phyloP scores from a whole-genome alignment of 2,113 vertebrate species.

The Coptodon bakossiorum region DNA sequence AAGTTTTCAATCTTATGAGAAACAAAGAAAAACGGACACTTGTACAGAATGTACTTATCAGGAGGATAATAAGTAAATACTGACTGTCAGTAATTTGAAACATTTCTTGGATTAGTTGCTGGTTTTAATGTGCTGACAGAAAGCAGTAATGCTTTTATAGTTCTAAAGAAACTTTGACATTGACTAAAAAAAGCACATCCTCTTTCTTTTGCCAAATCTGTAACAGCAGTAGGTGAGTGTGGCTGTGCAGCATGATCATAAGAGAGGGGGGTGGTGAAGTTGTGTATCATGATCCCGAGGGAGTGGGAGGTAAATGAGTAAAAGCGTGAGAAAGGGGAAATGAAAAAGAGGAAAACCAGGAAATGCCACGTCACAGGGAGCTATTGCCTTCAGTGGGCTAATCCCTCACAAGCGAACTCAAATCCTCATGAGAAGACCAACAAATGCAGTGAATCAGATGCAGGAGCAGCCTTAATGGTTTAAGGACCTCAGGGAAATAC shows the following conservation, averaged over 20 bases:
- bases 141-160: neutral
- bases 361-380: conserved; percentile 22
- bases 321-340: conserved; percentile 50
- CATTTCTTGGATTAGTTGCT: neutral
- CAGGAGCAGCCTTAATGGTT: neutral
- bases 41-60: neutral
- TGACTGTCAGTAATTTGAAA: neutral
- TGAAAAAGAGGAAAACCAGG: conserved; percentile 9
- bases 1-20: neutral
- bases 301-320: neutral
- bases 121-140: neutral
- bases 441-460: neutral
- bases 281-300: neutral
- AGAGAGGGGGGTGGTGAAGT: neutral
- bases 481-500: neutral
- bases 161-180: neutral
- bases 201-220: neutral
- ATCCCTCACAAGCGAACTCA: neutral
- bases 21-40: neutral
- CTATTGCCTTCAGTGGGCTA: neutral
- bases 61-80: neutral
- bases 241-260: neutral
- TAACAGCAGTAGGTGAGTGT: neutral
- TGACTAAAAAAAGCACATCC: neutral
- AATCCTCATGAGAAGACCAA: neutral